Percentiles rank a stretch among this genome's conserved stretches.
Conservation (phyloP, 2,113 vertebrate genomes). For the Rhabdomys dilectus region DNA sequence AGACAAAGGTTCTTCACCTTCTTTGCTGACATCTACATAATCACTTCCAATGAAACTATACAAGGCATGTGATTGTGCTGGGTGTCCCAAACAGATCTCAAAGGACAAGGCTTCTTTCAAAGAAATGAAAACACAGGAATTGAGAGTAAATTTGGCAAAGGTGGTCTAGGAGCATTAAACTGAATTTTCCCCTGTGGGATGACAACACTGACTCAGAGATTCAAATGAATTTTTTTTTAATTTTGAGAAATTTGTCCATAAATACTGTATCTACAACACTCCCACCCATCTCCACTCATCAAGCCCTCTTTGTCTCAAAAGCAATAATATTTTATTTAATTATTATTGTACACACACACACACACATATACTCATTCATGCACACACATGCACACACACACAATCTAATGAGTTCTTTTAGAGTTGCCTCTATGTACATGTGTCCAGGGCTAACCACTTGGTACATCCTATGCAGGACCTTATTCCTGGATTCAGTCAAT, state of each 20-base stretch:
- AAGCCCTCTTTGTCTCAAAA: not conserved
- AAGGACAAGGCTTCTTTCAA: not conserved
- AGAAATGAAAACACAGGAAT: conserved; percentile 37
- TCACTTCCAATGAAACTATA: not conserved
- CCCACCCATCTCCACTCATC: not conserved
- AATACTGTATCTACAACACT: not conserved
- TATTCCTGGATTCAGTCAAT: not conserved
- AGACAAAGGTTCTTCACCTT: not conserved
- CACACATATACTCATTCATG: not conserved
- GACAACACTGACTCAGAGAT: conserved; percentile 22
- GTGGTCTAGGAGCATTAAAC: not conserved
- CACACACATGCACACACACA: not conserved
- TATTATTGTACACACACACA: not conserved
- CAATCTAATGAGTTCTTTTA: not conserved
- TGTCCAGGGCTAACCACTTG: not conserved
- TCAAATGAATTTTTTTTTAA: not conserved
- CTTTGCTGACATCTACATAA: not conserved
- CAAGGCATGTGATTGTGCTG: not conserved
- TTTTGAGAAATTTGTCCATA: not conserved
- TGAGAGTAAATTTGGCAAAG: conserved; percentile 13
- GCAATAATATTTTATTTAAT: not conserved
- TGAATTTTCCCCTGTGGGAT: conserved; percentile 10
- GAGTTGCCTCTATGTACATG: not conserved
- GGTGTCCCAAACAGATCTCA: not conserved
- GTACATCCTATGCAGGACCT: not conserved